Evolutionary conservation across 2,888 invertebrate species (phyloP).

Genomic region (Pomacea canaliculata): DNA sequence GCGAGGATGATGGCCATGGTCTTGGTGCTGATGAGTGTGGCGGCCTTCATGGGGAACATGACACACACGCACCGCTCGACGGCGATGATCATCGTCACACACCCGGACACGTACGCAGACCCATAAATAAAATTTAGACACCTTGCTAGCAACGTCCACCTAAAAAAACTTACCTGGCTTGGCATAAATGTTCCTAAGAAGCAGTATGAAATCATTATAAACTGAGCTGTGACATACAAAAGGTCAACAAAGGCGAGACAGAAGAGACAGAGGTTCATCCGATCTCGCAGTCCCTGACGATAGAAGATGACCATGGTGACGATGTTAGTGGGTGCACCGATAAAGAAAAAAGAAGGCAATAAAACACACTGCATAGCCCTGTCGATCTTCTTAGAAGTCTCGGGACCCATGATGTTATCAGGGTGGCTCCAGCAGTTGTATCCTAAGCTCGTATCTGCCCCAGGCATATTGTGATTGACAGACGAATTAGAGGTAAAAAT

Average conservation of each 20-base stretch:
- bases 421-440: no score
- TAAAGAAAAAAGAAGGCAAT: neutral
- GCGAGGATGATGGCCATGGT: neutral
- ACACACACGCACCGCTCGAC: neutral
- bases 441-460: no score
- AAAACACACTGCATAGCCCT: no score
- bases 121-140: neutral
- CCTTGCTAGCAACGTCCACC: neutral
- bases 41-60: slow-evolving; percentile 1
- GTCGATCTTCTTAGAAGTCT: no score
- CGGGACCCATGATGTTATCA: no score
- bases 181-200: slow-evolving; percentile 31
- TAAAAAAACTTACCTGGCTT: neutral
- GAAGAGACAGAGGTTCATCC: slow-evolving; percentile 1
- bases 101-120: neutral
- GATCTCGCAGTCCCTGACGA: neutral
- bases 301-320: neutral
- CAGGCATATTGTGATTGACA: no score
- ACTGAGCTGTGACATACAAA: neutral
- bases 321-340: neutral
- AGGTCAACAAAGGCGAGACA: neutral
- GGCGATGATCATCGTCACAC: neutral
- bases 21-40: slow-evolving; percentile 1
- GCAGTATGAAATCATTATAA: neutral
- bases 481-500: no score